Base-by-base conservation (phyloP, 2,888 invertebrate genomes). In the Cryptus armator region DNA sequence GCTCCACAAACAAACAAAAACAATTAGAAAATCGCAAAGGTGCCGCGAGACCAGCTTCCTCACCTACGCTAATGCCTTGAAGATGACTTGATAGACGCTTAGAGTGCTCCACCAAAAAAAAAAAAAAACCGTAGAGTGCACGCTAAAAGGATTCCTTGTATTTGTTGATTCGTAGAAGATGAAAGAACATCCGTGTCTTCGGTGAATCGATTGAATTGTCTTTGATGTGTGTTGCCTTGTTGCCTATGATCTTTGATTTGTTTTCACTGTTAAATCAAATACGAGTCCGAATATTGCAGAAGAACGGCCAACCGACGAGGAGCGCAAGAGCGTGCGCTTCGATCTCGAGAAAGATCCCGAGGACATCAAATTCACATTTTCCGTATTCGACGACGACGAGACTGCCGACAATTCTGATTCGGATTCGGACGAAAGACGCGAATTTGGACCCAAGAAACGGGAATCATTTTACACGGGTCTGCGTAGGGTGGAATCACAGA, bases 321-420 rank as follows among this genome's bases (percentile, higher is more conserved):
- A 97, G 81, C 96, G 96, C 83, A 97, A 97, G 91, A 97, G 96
- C 91, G 97, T 97, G 0, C 94, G 96, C 9, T 96, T 96, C 88
- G 96, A 96, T 92, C 92, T 96, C 78, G 94, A 95, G 75, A 94
- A 93, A 77, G 94, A 94, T 24, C 79, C 86, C 2, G 83, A 86
- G 2, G 94, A 94, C 83, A 93, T 94, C 5, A 94, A 94, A 24
- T 94, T 94, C 76, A 91, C 90, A 4, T 93, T 92, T 62, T 90
- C 90, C 1, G 90, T 86, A 3, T 92, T 91, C 3, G 93, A 92
- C 1, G 92, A 93, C 10, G 92, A 89, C 87, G 84, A 86, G 10
- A 16, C 32, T 2, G 67, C 29, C 10, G 71, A 76, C 2, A 59
- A 81, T 51, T 75, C 81, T 2, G 92, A 91, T 4, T 91, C 90